Evolutionary conservation across 2,797 vertebrate species (phyloP).

Genomic region (Acanthopagrus latus): DNA sequence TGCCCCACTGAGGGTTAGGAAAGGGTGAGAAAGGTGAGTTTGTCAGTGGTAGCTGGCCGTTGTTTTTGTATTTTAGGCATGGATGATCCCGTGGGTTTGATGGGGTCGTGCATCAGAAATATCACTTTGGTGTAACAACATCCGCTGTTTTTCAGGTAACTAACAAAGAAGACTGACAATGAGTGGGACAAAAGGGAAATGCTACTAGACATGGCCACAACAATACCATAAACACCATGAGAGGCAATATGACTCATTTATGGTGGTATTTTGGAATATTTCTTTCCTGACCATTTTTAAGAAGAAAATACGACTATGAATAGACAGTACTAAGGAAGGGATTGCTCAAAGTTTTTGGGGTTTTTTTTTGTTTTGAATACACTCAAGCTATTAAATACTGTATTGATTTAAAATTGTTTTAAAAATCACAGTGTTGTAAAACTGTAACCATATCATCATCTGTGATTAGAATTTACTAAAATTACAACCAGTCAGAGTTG

Average conservation of each 20-base stretch:
- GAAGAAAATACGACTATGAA: not conserved
- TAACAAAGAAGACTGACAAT: slow-evolving; percentile 62
- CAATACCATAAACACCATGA: slow-evolving; percentile 40
- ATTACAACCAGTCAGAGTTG: not conserved
- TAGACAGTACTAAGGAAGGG: not conserved
- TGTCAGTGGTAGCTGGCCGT: slow-evolving; percentile 59
- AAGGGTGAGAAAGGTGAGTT: slow-evolving; percentile 84
- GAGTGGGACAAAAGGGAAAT: slow-evolving; percentile 44
- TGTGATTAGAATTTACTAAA: not conserved
- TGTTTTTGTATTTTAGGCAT: slow-evolving; percentile 71
- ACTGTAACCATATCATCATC: not conserved
- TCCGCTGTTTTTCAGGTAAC: slow-evolving; percentile 77
- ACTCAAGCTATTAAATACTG: not conserved
- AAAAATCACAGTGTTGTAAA: not conserved
- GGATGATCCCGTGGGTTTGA: slow-evolving; percentile 70
- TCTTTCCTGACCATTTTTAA: not conserved
- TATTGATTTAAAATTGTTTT: not conserved
- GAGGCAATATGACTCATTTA: slow-evolving; percentile 39
- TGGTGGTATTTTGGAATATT: slow-evolving; percentile 18
- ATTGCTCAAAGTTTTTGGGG: not conserved
- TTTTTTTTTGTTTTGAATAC: not conserved
- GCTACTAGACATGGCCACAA: slow-evolving; percentile 19
- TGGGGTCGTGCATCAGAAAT: slow-evolving; percentile 66
- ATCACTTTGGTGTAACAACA: slow-evolving; percentile 56
- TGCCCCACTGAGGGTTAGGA: slow-evolving; percentile 69